Conservation (phyloP, 2,113 vertebrate species). For the Procavia capensis region DNA sequence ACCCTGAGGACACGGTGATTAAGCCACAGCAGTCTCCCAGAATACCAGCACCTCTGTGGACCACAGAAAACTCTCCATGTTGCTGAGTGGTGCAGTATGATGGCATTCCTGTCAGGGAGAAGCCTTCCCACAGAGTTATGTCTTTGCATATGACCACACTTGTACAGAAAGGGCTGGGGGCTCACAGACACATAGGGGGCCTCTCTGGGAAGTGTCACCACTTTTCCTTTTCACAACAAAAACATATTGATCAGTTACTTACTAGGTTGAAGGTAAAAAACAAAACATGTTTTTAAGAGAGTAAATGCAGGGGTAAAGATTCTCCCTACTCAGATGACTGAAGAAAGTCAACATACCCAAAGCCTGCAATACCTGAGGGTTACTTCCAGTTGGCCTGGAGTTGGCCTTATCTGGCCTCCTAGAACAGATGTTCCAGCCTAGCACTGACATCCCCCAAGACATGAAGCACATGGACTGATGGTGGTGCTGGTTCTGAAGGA, state of each 20-base stretch:
- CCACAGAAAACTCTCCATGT: not conserved
- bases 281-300: not conserved
- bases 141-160: not conserved
- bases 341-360: not conserved
- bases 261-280: not conserved
- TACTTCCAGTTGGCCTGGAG: not conserved
- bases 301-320: not conserved
- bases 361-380: not conserved
- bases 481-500: not conserved
- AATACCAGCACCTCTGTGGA: not conserved
- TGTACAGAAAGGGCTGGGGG: not conserved
- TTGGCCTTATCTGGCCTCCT: not conserved
- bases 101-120: not conserved
- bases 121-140: not conserved
- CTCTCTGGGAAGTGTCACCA: not conserved
- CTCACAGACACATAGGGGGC: not conserved
- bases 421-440: not conserved
- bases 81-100: not conserved
- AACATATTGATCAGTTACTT: not conserved
- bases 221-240: not conserved
- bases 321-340: not conserved
- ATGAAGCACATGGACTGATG: fast-evolving
- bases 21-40: not conserved
- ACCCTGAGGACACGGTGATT: not conserved
- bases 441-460: not conserved